These are phyloP conservation scores for Cladorhizidae sp. DNA, from an alignment of 37 sponge, comb jelly and placozoan species.

Conservation along the genomic window DNA sequence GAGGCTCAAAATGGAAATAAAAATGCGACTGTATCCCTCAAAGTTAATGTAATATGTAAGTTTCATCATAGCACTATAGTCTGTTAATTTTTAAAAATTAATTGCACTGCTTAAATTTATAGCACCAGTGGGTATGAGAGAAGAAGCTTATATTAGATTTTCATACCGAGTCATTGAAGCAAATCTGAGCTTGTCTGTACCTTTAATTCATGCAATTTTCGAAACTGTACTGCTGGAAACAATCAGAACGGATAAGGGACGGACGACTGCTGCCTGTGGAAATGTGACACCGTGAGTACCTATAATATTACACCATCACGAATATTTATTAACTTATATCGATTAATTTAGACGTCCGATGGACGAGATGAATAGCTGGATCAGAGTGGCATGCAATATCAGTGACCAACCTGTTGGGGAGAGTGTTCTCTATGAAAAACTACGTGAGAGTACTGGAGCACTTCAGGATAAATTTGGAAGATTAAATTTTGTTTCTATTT, in stretches of 20 bases:
- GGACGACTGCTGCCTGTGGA: not conserved
- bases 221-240: slow-evolving; percentile 3
- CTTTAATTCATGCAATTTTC: not conserved
- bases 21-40: not conserved
- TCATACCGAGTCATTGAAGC: not conserved
- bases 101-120: not conserved
- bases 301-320: not conserved
- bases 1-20: slow-evolving; percentile 21
- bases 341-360: slow-evolving; percentile 5
- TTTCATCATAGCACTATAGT: not conserved
- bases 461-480: not conserved
- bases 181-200: not conserved
- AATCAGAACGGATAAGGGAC: not conserved
- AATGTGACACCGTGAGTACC: slow-evolving; percentile 10
- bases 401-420: not conserved
- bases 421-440: not conserved
- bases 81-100: not conserved
- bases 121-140: not conserved
- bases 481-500: not conserved
- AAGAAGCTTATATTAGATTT: not conserved
- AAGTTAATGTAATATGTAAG: not conserved
- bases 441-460: not conserved
- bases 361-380: not conserved
- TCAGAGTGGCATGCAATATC: not conserved
- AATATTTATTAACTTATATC: not conserved